Conservation (phyloP, 2,888 invertebrate genomes). For the Drosophila lacicola region DNA sequence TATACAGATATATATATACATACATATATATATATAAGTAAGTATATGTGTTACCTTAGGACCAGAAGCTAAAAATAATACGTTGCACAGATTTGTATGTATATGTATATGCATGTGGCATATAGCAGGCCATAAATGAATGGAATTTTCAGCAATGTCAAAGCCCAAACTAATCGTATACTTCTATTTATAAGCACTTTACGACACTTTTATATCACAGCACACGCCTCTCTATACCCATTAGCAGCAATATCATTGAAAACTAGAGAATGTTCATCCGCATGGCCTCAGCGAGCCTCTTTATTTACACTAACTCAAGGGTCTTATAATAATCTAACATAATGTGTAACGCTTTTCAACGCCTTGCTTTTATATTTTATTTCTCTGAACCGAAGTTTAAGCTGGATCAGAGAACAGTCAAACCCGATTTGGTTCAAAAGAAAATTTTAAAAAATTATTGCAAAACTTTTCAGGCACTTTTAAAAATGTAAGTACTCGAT, state of each 20-base stretch:
- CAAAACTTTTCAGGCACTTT: too few species aligned
- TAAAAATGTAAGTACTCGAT: too few species aligned
- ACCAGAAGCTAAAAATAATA: constrained; percentile 20
- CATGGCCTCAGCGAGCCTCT: background rate
- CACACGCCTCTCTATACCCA: background rate
- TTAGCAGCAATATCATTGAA: constrained; percentile 12
- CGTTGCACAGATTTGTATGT: background rate
- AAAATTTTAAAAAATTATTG: too few species aligned
- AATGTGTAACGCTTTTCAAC: too few species aligned
- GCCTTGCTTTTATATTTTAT: too few species aligned
- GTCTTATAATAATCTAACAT: too few species aligned
- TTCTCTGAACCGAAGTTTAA: too few species aligned
- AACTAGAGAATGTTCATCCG: constrained; percentile 1
- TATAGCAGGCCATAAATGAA: constrained; percentile 7
- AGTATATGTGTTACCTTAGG: background rate
- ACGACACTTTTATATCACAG: constrained; percentile 35
- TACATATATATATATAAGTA: too few species aligned
- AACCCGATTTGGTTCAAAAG: too few species aligned
- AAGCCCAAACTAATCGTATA: constrained; percentile 8
- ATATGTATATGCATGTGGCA: background rate
- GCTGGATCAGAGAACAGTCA: too few species aligned
- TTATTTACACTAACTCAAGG: background rate
- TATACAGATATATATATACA: background rate
- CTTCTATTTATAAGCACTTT: constrained; percentile 43
- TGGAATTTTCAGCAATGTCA: constrained; percentile 19